Conservation (phyloP, 2,888 invertebrate genomes). For the Mimumesa dahlbomi region DNA sequence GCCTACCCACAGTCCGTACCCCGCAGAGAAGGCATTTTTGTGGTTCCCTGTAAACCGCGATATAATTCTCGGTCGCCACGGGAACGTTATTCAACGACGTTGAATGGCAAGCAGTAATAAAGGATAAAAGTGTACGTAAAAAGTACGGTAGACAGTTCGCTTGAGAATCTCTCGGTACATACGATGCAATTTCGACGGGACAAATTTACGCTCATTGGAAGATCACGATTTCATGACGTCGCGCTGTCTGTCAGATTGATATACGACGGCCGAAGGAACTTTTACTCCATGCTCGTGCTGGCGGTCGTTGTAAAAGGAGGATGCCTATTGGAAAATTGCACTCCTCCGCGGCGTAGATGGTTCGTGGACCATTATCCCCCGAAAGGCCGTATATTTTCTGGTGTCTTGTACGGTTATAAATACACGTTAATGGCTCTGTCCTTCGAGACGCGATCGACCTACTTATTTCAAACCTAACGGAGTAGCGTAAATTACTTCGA, state of each 20-base stretch:
- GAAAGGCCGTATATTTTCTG: constrained; percentile 46
- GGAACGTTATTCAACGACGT: constrained; percentile 10
- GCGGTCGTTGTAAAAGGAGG: not conserved
- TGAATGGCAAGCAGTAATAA: constrained; percentile 30
- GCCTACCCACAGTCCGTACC: too few relatives aligned
- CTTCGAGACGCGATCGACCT: constrained; percentile 45
- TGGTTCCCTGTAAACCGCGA: not conserved
- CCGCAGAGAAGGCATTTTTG: too few relatives aligned
- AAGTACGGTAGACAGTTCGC: too few relatives aligned
- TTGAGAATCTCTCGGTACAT: too few relatives aligned
- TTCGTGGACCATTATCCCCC: constrained; percentile 41
- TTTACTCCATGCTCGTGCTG: constrained; percentile 31
- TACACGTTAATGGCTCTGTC: constrained; percentile 56
- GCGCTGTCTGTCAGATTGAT: constrained; percentile 50
- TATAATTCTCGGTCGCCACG: not conserved
- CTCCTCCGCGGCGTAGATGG: constrained; percentile 6
- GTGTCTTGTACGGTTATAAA: constrained; percentile 48
- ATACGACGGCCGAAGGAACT: constrained; percentile 53
- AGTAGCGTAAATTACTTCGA: constrained; percentile 32
- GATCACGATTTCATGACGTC: constrained; percentile 66
- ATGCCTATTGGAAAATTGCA: constrained; percentile 55
- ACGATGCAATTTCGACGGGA: too few relatives aligned
- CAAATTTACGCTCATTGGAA: constrained; percentile 62
- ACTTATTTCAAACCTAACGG: constrained; percentile 35
- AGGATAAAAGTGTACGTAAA: too few relatives aligned